Evolutionary conservation across 2,113 vertebrate species (phyloP).

Genomic region (Tonatia bakeri): DNA sequence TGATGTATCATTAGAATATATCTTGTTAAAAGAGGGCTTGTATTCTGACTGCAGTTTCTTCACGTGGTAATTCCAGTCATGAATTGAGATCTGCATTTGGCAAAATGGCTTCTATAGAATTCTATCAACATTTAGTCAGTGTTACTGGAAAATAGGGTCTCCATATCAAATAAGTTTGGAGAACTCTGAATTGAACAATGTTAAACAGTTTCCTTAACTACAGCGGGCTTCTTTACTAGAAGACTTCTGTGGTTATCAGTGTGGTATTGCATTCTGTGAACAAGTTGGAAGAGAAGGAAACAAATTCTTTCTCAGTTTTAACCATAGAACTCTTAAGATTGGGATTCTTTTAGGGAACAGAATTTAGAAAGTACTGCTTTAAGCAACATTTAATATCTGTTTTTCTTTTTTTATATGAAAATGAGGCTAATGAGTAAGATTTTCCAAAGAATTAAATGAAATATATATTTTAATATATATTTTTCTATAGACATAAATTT

Average conservation of each 20-base stretch:
- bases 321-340: not conserved
- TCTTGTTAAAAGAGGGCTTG: not conserved
- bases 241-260: not conserved
- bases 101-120: not conserved
- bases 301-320: not conserved
- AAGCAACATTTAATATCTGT: not conserved
- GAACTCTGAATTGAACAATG: not conserved
- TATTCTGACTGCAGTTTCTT: not conserved
- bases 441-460: not conserved
- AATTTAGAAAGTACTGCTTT: not conserved
- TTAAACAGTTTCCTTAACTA: not conserved
- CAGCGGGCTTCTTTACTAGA: not conserved
- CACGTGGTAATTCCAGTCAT: not conserved
- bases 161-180: not conserved
- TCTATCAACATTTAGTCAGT: not conserved
- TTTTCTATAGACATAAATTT: not conserved
- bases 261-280: not conserved
- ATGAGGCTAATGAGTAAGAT: not conserved
- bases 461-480: not conserved
- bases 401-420: not conserved
- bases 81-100: not conserved
- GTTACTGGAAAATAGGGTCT: not conserved
- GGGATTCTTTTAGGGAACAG: not conserved
- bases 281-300: not conserved
- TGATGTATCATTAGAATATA: not conserved